Evolutionary conservation across 2,113 vertebrate genomes (phyloP).

Genomic region (Lycaon pictus): DNA sequence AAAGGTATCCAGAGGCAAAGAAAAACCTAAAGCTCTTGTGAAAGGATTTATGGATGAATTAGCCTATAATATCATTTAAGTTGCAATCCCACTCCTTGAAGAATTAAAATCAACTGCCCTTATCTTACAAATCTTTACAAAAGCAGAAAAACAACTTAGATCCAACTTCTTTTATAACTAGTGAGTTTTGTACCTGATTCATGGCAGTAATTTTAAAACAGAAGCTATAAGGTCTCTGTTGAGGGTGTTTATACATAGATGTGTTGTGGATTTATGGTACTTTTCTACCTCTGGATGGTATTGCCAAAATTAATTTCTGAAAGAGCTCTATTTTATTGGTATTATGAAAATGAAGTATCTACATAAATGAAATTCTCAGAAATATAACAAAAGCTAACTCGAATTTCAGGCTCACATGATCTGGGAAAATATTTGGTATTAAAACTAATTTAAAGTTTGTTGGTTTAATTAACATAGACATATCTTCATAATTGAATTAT

Average conservation of each 20-base stretch:
- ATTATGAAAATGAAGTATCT: background rate
- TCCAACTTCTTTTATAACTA: background rate
- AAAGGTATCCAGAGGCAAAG: background rate
- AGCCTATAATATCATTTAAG: background rate
- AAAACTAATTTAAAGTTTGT: background rate
- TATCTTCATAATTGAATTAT: background rate
- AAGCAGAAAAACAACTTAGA: background rate
- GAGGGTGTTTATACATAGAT: background rate
- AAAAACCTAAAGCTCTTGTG: background rate
- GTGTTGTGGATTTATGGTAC: background rate
- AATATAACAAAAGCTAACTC: background rate
- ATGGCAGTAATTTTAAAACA: background rate
- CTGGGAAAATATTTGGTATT: background rate
- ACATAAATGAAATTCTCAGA: background rate
- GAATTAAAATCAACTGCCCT: background rate
- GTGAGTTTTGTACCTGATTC: background rate
- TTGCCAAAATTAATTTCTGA: background rate
- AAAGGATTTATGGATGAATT: background rate
- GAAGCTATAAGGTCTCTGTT: background rate
- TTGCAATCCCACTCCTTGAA: background rate
- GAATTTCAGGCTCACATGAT: background rate
- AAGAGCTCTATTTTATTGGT: slow-evolving; percentile 16
- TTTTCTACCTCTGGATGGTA: background rate
- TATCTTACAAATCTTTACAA: background rate
- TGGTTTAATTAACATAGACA: background rate